Evolutionary conservation across 2,888 invertebrate species (phyloP).

Genomic region (Pyralis farinalis): DNA sequence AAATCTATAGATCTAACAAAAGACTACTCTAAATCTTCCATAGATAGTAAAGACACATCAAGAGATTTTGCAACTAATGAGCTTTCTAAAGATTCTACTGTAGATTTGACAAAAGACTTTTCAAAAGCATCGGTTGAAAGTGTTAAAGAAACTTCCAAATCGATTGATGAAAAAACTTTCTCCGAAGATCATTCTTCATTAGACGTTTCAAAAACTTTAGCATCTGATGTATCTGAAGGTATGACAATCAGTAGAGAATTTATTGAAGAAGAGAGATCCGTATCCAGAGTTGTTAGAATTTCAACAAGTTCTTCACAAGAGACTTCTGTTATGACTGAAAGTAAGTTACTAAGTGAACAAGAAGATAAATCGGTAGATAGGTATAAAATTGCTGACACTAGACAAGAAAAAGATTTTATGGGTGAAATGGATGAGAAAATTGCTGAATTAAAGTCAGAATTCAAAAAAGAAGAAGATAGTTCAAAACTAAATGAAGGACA

Average conservation of each 20-base stretch:
- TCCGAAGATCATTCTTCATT: conserved; percentile 76
- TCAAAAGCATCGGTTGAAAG: conserved; percentile 73
- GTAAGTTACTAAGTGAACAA: conserved; percentile 60
- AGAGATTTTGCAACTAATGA: conserved; percentile 75
- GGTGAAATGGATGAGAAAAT: conserved; percentile 51
- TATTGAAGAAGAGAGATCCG: conserved; percentile 60
- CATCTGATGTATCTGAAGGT: conserved; percentile 69
- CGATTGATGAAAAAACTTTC: conserved; percentile 71
- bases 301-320: conserved; percentile 66
- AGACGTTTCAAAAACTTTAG: conserved; percentile 71
- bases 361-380: conserved; percentile 56
- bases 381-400: conserved; percentile 40
- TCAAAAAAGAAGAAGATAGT: conserved; percentile 44
- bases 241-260: conserved; percentile 64
- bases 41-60: conserved; percentile 74
- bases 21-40: conserved; percentile 74
- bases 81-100: conserved; percentile 73
- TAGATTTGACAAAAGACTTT: conserved; percentile 66
- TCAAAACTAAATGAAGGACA: conserved; percentile 23
- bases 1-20: conserved; percentile 71
- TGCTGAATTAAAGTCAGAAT: conserved; percentile 45
- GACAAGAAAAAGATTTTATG: conserved; percentile 46
- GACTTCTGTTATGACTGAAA: conserved; percentile 65
- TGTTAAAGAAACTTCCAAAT: conserved; percentile 68
- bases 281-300: conserved; percentile 49